Evolutionary conservation across 2,113 vertebrate species (phyloP).

Genomic region (Stictonetta naevosa): DNA sequence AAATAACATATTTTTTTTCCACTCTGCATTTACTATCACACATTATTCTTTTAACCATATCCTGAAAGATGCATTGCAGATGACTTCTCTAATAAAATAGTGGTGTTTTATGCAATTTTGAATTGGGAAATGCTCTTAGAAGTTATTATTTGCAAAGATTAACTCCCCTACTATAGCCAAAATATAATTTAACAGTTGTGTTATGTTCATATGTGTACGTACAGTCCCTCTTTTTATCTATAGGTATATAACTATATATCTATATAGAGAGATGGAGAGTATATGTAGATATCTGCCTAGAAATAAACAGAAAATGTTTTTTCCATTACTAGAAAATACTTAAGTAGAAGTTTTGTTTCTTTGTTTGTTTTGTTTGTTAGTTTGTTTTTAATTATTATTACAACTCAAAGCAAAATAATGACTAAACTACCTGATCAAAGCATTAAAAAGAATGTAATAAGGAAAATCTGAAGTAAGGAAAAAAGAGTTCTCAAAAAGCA

Average conservation of each 20-base stretch:
- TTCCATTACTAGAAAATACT: not conserved
- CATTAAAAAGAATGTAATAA: not conserved
- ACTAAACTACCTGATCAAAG: not conserved
- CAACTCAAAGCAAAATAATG: not conserved
- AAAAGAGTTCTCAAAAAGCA: not conserved
- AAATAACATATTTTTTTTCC: not conserved
- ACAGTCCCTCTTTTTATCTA: not conserved
- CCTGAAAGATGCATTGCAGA: not conserved
- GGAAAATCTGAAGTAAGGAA: not conserved
- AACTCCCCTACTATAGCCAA: not conserved
- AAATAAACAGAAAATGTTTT: not conserved
- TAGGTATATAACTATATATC: not conserved
- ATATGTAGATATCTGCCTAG: too few species aligned
- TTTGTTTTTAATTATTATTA: not conserved
- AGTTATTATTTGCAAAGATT: not conserved
- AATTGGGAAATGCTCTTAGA: not conserved
- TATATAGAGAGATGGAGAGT: not conserved
- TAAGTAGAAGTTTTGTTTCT: not conserved
- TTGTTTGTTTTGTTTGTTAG: too few species aligned
- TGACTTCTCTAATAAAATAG: not conserved
- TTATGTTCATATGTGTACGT: not conserved
- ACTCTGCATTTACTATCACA: not conserved
- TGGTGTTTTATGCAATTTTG: not conserved
- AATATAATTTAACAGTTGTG: not conserved
- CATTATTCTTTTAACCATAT: not conserved